Conservation (phyloP, 2,888 invertebrate genomes). For the Brachylomia viminalis region DNA sequence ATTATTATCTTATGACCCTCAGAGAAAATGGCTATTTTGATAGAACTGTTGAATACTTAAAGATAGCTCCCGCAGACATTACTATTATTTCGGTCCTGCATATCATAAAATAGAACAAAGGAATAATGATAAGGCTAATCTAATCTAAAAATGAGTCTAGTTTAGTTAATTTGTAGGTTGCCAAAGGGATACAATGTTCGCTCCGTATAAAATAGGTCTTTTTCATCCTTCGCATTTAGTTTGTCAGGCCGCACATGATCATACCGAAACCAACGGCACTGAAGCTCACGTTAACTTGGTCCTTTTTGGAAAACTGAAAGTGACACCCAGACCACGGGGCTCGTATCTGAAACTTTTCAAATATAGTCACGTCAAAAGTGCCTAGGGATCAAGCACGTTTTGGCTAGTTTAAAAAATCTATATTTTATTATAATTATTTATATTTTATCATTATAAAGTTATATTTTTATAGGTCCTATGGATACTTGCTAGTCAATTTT, state of each 20-base stretch:
- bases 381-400: too few relatives aligned
- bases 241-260: background rate
- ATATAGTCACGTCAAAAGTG: too few relatives aligned
- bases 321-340: too few relatives aligned
- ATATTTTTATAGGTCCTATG: too few relatives aligned
- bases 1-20: conserved; percentile 12
- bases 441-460: too few relatives aligned
- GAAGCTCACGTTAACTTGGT: too few relatives aligned
- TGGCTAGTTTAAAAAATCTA: too few relatives aligned
- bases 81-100: background rate
- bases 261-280: background rate
- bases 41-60: conserved; percentile 6
- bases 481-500: too few relatives aligned
- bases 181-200: background rate
- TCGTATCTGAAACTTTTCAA: background rate
- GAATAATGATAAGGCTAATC: background rate
- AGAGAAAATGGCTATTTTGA: background rate
- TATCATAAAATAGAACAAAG: conserved; percentile 20
- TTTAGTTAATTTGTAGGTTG: conserved; percentile 9
- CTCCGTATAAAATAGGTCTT: background rate
- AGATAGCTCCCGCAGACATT: background rate
- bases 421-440: too few relatives aligned
- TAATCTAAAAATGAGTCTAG: conserved; percentile 28
- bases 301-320: background rate
- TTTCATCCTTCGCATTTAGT: background rate